These are phyloP conservation scores for Acanthornis magna DNA, from an alignment of 2,797 vertebrate species.

Conservation along the genomic window DNA sequence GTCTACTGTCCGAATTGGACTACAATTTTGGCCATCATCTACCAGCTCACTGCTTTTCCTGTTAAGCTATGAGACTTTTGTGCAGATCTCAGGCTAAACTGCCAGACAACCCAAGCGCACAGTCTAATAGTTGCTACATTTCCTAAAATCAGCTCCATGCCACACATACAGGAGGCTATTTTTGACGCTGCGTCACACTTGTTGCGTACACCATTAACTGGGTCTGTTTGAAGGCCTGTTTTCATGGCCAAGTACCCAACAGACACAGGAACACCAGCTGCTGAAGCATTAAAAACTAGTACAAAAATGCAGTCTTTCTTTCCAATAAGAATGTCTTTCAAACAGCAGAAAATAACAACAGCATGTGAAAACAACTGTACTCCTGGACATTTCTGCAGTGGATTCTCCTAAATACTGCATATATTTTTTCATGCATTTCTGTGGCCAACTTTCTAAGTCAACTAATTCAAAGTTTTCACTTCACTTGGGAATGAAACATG, in stretches of 20 bases:
- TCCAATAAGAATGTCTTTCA: not conserved
- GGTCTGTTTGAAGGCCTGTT: not conserved
- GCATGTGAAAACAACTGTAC: not conserved
- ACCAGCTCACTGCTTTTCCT: not conserved
- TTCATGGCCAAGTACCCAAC: not conserved
- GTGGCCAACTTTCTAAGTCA: not conserved
- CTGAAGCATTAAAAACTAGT: not conserved
- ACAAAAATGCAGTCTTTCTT: not conserved
- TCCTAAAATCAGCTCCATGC: not conserved
- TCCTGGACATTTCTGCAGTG: not conserved
- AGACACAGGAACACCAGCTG: not conserved
- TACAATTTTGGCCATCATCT: not conserved
- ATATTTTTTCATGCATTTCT: not conserved
- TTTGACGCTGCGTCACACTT: not conserved
- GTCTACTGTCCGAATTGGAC: not conserved
- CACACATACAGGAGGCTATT: not conserved
- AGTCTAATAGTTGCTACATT: not conserved
- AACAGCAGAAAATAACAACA: slow-evolving; percentile 6
- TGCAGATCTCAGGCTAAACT: not conserved
- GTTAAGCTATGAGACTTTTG: not conserved
- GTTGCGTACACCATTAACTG: not conserved
- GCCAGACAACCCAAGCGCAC: not conserved
- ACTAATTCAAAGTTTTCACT: not conserved
- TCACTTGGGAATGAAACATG: not conserved
- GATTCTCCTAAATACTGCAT: not conserved